phyloP scores from a whole-genome alignment of 2,888 invertebrate genomes.

The Calliopum simillimum region DNA sequence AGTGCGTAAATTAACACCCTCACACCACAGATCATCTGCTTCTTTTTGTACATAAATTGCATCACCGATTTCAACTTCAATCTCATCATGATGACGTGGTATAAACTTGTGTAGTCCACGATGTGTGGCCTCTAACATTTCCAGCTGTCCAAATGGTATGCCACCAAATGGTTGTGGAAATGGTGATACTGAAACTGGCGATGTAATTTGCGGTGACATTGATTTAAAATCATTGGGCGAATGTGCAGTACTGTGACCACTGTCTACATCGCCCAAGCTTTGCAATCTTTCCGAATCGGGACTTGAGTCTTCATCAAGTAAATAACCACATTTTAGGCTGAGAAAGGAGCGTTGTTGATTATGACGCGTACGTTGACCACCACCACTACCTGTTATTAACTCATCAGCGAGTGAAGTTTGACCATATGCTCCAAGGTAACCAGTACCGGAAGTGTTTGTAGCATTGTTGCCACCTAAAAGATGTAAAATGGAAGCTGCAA shows the following conservation, averaged over 20 bases:
- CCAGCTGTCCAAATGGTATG: slow-evolving; percentile 84
- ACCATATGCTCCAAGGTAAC: slow-evolving; percentile 56
- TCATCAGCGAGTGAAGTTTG: slow-evolving; percentile 70
- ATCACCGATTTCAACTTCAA: slow-evolving; percentile 97
- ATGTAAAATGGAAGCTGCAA: slow-evolving; percentile 75
- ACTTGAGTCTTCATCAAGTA: slow-evolving; percentile 84
- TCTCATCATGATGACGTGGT: slow-evolving; percentile 94
- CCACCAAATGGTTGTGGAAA: slow-evolving; percentile 77
- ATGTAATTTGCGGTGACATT: slow-evolving; percentile 77
- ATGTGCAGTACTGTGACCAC: slow-evolving; percentile 92
- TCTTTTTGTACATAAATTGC: slow-evolving; percentile 96
- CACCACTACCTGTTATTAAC: slow-evolving; percentile 41
- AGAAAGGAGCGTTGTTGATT: slow-evolving; percentile 70
- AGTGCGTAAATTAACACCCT: slow-evolving; percentile 95
- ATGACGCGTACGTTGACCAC: slow-evolving; percentile 44
- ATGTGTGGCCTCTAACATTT: slow-evolving; percentile 93
- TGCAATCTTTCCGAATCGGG: slow-evolving; percentile 88
- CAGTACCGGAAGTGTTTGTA: not conserved
- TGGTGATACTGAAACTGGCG: slow-evolving; percentile 74
- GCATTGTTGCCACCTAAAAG: slow-evolving; percentile 59
- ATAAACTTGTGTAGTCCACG: slow-evolving; percentile 95
- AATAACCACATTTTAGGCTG: slow-evolving; percentile 79
- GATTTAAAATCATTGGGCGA: slow-evolving; percentile 92
- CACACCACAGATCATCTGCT: slow-evolving; percentile 97
- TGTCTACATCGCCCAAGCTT: slow-evolving; percentile 81